Conservation (phyloP, 2,797 vertebrate species). For the Pangasius djambal region DNA sequence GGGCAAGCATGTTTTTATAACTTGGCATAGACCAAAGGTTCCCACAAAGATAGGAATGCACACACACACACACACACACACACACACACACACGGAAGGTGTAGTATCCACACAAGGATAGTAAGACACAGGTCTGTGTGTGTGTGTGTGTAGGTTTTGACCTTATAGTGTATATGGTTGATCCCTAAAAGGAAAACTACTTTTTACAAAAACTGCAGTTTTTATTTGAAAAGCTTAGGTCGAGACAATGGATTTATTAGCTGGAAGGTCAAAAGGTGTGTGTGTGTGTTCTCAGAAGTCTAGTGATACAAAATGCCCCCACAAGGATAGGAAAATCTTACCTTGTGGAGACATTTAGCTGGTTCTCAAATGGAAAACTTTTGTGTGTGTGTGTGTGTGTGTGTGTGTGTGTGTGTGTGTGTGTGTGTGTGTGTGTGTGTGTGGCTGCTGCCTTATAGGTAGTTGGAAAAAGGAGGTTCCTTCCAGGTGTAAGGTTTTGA, state of each 20-base stretch:
- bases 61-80: too few species aligned
- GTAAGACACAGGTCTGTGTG: too few species aligned
- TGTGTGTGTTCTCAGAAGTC: not conserved
- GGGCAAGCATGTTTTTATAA: not conserved
- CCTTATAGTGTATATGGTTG: not conserved
- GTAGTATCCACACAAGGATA: too few species aligned
- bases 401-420: not conserved
- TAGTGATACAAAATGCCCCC: not conserved
- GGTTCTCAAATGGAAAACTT: not conserved
- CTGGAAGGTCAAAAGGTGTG: not conserved
- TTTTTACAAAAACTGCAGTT: not conserved
- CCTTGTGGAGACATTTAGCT: not conserved
- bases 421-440: not conserved
- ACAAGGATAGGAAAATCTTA: not conserved
- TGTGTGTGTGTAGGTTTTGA: not conserved
- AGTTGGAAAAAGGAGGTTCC: not conserved
- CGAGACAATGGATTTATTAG: not conserved
- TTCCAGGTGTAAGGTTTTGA: constrained; percentile 33
- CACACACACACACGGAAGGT: too few species aligned
- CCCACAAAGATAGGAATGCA: not conserved
- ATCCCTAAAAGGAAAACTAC: not conserved
- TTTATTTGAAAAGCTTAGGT: not conserved
- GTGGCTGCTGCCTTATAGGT: not conserved
- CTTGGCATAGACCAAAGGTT: not conserved
- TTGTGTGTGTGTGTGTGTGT: not conserved